Conservation (phyloP, 2,113 vertebrate species). For the Panthera uncia region DNA sequence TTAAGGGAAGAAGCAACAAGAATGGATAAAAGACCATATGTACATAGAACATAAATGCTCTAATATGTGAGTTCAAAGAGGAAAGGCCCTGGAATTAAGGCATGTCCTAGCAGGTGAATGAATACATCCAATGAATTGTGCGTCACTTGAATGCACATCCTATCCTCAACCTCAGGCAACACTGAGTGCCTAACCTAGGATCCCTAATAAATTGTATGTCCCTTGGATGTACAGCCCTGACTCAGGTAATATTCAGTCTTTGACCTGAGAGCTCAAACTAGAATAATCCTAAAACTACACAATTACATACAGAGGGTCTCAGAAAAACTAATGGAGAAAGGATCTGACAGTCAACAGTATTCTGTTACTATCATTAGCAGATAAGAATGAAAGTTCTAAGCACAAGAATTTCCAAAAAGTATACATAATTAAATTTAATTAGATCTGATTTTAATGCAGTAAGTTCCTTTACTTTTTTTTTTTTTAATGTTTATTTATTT, state of each 20-base stretch:
- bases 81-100: neutral
- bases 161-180: neutral
- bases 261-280: neutral
- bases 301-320: neutral
- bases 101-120: neutral
- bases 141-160: neutral
- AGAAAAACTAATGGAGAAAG: neutral
- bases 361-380: neutral
- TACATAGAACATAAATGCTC: neutral
- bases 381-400: neutral
- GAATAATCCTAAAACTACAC: neutral
- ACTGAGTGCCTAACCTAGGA: neutral
- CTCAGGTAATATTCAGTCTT: neutral
- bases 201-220: neutral
- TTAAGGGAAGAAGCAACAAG: neutral
- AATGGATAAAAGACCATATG: neutral
- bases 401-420: constrained; percentile 10
- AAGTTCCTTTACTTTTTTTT: neutral
- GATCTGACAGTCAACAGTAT: neutral
- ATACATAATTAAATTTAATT: neutral
- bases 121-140: neutral
- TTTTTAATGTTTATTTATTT: too few relatives aligned
- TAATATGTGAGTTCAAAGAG: neutral
- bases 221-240: neutral
- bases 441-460: neutral